Evolutionary conservation across 2,113 vertebrate species (phyloP), one percentile per base, ranked within the genome.

Genomic region (Sebastes fasciatus): DNA sequence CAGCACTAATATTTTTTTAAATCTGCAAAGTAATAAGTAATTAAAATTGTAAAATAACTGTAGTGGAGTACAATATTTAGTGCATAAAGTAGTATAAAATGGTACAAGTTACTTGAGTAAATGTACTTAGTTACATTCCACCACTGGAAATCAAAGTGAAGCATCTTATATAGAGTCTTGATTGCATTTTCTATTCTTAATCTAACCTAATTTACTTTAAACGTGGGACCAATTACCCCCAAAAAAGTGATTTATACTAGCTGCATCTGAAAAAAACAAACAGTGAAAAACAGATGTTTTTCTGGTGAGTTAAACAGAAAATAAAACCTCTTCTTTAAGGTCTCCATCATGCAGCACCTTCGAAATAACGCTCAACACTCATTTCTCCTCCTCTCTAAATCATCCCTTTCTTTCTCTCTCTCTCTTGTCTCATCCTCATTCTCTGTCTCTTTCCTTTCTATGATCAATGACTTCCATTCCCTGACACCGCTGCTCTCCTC

Each of bases 401-500:
- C 87, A 80, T 45, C 72, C 51, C 43, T 74, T 72, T 42, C 12
- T 67, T 43, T 42, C 2, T 54, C 16, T 51, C 11, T 58, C 63
- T 66, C 67, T 80, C 23, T 62, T 26, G 2, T 70, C 71, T 64
- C 57, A 61, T 64, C 68, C 70, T 85, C 68, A 62, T 80, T 70
- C 73, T 74, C 66, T 13, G 17, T 79, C 55, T 54, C 84, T 78
- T 81, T 71, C 26, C 12, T 88, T 64, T 68, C 77, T 83, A 81
- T 90, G 91, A 93, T 94, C 90, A 88, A 91, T 91, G 92, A 89
- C 91, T 92, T 88, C 90, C 88, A 74, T 63, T 83, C 76, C 48
- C 69, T 92, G 92, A 94, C 93, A 91, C 83, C 14, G 13, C 81
- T 80, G 89, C 91, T 90, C 92, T 82, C 81, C 92, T 93, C 92